These are phyloP conservation scores for Oncorhynchus masou DNA, from an alignment of 2,113 vertebrate species.

Conservation along the genomic window DNA sequence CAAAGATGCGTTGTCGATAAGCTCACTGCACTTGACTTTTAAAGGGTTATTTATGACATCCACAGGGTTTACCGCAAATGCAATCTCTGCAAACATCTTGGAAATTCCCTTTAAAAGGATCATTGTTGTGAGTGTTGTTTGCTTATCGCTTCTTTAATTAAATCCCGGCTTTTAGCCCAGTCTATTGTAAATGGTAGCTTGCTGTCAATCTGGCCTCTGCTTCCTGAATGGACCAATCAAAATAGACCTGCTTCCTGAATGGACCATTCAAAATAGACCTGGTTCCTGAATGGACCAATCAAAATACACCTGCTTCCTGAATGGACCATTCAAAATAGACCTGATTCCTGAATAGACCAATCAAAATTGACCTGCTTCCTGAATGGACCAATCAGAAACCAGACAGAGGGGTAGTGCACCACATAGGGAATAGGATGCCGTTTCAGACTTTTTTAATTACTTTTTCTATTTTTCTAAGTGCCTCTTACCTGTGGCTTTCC, in stretches of 20 bases:
- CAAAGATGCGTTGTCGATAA: no score
- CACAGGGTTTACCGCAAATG: no score
- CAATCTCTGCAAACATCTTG: no score
- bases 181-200: background rate
- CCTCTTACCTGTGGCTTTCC: background rate
- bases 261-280: background rate
- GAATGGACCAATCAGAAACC: background rate
- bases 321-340: background rate
- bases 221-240: background rate
- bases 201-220: background rate
- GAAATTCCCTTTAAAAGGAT: no score
- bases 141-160: background rate
- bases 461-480: background rate
- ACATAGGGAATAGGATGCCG: background rate
- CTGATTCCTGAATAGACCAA: background rate
- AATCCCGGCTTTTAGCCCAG: no score
- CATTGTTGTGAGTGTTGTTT: background rate
- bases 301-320: no score
- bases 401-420: background rate
- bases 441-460: background rate
- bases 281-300: background rate
- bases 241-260: background rate
- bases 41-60: no score
- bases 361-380: no score
- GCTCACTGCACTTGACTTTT: no score